A percentile compares a stretch with the other conserved stretches of the same genome.
Conservation (phyloP, 2,113 vertebrate genomes). For the Mastomys coucha region DNA sequence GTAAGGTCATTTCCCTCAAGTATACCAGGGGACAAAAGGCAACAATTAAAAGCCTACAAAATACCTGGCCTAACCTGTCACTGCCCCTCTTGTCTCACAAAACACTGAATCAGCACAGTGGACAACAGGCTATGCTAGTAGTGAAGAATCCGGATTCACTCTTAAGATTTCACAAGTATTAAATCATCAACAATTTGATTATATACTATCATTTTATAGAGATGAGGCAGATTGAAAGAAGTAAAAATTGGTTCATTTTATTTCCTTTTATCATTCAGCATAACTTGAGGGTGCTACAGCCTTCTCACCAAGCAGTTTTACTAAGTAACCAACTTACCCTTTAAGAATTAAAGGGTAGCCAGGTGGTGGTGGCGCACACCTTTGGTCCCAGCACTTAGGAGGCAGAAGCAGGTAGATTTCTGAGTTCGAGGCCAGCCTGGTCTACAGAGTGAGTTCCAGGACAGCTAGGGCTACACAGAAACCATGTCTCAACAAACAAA, state of each 20-base stretch:
- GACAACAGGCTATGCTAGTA: not conserved
- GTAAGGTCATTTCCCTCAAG: not conserved
- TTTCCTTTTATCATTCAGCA: constrained; percentile 13
- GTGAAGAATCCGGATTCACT: not conserved
- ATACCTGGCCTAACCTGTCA: not conserved
- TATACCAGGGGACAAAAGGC: not conserved
- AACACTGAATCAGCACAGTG: not conserved
- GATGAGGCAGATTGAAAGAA: not conserved
- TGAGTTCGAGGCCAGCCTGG: too few relatives aligned
- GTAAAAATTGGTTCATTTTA: constrained; percentile 37
- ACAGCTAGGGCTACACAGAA: too few relatives aligned
- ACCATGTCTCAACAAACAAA: too few relatives aligned
- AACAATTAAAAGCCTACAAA: too few relatives aligned
- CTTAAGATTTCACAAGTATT: not conserved
- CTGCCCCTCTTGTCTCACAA: not conserved
- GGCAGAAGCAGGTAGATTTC: too few relatives aligned
- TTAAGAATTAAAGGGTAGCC: too few relatives aligned
- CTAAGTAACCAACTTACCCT: constrained; percentile 30
- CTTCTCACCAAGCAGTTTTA: not conserved
- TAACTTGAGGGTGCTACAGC: not conserved
- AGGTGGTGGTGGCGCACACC: too few relatives aligned
- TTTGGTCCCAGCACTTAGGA: too few relatives aligned
- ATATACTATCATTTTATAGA: constrained; percentile 18
- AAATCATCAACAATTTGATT: not conserved
- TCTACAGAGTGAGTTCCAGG: too few relatives aligned